Conservation (phyloP, 2,888 invertebrate genomes). For the Kryphioiulus occultus region DNA sequence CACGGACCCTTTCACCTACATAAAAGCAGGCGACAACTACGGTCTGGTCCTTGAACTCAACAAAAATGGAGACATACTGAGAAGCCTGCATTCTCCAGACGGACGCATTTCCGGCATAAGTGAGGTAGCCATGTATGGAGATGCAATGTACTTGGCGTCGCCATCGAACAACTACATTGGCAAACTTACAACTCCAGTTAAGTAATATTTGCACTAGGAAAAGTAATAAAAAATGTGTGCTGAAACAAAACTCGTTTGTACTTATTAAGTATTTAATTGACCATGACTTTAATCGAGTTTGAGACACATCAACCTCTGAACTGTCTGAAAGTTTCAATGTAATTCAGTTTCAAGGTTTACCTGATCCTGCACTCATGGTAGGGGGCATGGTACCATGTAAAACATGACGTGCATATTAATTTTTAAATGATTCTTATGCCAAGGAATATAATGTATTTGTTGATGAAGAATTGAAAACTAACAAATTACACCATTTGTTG, state of each 20-base stretch:
- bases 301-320: background rate
- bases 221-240: background rate
- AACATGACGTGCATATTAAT: background rate
- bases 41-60: constrained; percentile 61
- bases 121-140: constrained; percentile 60
- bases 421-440: too few species aligned
- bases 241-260: background rate
- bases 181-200: constrained; percentile 38
- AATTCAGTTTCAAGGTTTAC: background rate
- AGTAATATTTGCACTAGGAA: background rate
- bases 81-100: constrained; percentile 60
- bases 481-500: too few species aligned
- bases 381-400: background rate
- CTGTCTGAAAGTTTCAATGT: background rate
- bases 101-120: constrained; percentile 59
- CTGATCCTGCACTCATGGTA: background rate
- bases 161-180: constrained; percentile 56
- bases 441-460: too few species aligned
- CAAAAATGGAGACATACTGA: constrained; percentile 59
- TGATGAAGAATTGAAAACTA: too few species aligned
- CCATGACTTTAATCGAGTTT: background rate
- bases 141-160: constrained; percentile 61
- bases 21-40: constrained; percentile 55
- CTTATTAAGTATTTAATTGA: background rate
- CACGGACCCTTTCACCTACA: constrained; percentile 45